phyloP scores from a whole-genome alignment of 64 coral and sea anemone species.

The Porites lutea region DNA sequence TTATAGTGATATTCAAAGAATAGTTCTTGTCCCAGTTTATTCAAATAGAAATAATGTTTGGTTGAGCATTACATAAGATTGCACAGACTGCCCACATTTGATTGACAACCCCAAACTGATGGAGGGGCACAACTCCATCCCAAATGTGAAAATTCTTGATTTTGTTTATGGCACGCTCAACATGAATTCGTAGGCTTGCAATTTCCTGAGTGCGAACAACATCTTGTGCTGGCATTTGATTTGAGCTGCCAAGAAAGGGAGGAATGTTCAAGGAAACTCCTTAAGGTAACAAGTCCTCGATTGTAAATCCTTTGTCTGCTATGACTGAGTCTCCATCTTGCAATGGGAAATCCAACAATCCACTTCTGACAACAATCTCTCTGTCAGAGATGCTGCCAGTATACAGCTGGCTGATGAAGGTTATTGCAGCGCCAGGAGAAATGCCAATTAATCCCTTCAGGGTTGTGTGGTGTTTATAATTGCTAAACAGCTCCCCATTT shows the following conservation, averaged over 20 bases:
- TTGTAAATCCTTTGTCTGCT: conserved; percentile 44
- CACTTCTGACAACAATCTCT: conserved; percentile 22
- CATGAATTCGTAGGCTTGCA: conserved; percentile 29
- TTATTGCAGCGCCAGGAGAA: conserved; percentile 1
- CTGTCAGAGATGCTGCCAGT: conserved; percentile 39
- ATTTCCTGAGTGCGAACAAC: conserved; percentile 27
- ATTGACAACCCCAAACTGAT: conserved; percentile 24
- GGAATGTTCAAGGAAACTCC: conserved; percentile 43
- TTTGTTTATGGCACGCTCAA: conserved; percentile 33
- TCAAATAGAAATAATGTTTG: conserved; percentile 19
- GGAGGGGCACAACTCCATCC: conserved; percentile 16
- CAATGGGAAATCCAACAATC: conserved; percentile 8
- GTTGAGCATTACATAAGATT: conserved; percentile 25
- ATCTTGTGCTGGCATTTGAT: conserved; percentile 12
- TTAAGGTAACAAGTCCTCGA: conserved; percentile 19
- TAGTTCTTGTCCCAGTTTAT: not conserved
- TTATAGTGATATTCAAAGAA: no score
- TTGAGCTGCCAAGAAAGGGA: conserved; percentile 29
- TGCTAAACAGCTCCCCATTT: conserved; percentile 22
- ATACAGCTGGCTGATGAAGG: conserved; percentile 34
- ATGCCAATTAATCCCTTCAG: conserved; percentile 22
- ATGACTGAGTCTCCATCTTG: not conserved
- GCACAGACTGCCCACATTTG: conserved; percentile 49
- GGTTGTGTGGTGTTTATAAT: conserved; percentile 26
- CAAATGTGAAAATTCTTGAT: conserved; percentile 58